Evolutionary conservation across 2,797 vertebrate species (phyloP).

Genomic region (Syndactyla subalaris): DNA sequence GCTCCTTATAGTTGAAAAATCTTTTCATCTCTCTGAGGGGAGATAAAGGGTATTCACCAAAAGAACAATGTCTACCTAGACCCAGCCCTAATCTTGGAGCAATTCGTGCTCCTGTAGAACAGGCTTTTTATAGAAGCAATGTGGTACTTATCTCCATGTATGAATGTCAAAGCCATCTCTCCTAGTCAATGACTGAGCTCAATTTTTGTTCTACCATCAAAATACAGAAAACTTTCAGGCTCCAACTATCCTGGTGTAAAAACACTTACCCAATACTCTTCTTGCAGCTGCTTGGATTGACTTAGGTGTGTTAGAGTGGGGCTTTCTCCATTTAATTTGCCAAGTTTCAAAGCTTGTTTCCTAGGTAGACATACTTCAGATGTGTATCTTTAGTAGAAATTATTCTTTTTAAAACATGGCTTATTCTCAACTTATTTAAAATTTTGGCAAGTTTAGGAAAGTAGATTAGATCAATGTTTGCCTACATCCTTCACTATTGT

Average conservation of each 20-base stretch:
- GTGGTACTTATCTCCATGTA: not conserved
- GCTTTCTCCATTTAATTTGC: not conserved
- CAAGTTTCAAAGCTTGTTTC: not conserved
- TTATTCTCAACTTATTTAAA: not conserved
- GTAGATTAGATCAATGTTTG: not conserved
- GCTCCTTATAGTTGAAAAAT: not conserved
- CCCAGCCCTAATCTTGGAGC: not conserved
- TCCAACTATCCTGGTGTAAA: not conserved
- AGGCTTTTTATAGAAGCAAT: not conserved
- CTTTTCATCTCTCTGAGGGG: not conserved
- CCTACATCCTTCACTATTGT: not conserved
- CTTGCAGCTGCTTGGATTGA: not conserved
- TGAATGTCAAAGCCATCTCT: not conserved
- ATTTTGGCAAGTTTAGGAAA: not conserved
- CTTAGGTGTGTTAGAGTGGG: not conserved
- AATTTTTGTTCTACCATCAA: not conserved
- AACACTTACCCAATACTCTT: not conserved
- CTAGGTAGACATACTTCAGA: not conserved
- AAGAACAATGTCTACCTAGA: not conserved
- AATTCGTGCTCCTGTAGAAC: not conserved
- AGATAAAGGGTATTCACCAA: not conserved
- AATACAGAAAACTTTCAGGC: not conserved
- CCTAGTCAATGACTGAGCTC: not conserved
- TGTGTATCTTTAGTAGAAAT: not conserved
- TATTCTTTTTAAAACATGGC: not conserved